Evolutionary conservation across 2,888 invertebrate genomes (phyloP), one percentile per base, ranked within the genome.

Genomic region (Ormyrus pomaceus): DNA sequence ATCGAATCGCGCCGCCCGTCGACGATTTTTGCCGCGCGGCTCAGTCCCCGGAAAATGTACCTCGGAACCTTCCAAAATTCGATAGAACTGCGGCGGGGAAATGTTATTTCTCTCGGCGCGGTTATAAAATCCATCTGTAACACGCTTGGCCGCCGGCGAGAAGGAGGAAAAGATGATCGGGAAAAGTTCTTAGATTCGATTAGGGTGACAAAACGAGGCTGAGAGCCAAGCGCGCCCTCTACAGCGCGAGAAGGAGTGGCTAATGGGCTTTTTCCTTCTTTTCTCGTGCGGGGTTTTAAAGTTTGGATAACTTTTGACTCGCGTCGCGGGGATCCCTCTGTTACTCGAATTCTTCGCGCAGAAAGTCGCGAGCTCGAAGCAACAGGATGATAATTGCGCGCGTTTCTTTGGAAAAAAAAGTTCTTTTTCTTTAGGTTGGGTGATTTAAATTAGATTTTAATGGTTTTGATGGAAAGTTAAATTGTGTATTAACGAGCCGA

Each of bases 111-210:
- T 55, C 53, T 53, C 62, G 34, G n/a, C 68, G 13, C 53, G 53
- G 69, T 62, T 68, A 69, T 55, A 76, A 76, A 69, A 76, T 66
- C 69, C 68, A 61, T 68, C 68, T 68, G 59, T 61, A 46, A n/a
- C 34, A 51, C 5, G 2, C 6, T 19, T 61, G 48, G 56, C 19
- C 48, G 9, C 45, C 72, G 8, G 34, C 59, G 59, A 5, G 51
- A 53, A 45, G 50, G 45, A 45, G n/a, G 8, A 61, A 48, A 11
- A 55, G 53, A 46, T 50, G 69, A 69, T 70, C 69, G 69, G 55
- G 56, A 55, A 77, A 77, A 61, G 62, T 70, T 77, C 62, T 69
- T 70, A n/a, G 56, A 77, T 70, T 69, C 69, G 69, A 77, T 77
- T 77, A 77, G 69, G 66, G 48, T 56, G 76, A 64, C 69, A 64